phyloP scores from a whole-genome alignment of 2,797 vertebrate species.

The Vultur gryphus region DNA sequence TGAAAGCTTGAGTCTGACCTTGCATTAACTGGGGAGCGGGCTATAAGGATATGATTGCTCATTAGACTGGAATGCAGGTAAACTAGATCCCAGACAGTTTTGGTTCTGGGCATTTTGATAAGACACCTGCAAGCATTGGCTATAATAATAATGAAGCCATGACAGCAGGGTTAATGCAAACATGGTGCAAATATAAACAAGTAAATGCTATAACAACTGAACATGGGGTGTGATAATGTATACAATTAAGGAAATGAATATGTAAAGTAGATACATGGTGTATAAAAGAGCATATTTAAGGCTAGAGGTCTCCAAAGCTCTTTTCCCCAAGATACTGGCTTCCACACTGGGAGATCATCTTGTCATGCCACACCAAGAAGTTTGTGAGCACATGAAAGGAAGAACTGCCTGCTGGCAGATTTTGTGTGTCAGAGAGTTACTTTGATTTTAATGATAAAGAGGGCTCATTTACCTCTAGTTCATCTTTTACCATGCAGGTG shows the following conservation, averaged over 20 bases:
- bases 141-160: not conserved
- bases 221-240: not conserved
- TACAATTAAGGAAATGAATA: not conserved
- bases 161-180: not conserved
- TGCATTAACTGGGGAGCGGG: not conserved
- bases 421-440: not conserved
- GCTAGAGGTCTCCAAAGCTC: not conserved
- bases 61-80: not conserved
- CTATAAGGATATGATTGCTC: not conserved
- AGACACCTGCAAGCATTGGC: not conserved
- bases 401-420: constrained; percentile 2
- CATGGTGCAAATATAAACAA: not conserved
- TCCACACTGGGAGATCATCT: not conserved
- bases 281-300: not conserved
- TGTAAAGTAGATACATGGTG: not conserved
- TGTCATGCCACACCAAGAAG: not conserved
- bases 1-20: not conserved
- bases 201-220: not conserved
- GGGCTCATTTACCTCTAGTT: not conserved
- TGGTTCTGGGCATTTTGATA: not conserved
- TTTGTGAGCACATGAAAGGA: not conserved
- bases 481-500: constrained; percentile 3
- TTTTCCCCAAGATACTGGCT: not conserved
- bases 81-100: not conserved
- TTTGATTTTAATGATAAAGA: constrained; percentile 47